phyloP scores from a whole-genome alignment of 2,113 vertebrate genomes.

The Cochlearius cochlearius region DNA sequence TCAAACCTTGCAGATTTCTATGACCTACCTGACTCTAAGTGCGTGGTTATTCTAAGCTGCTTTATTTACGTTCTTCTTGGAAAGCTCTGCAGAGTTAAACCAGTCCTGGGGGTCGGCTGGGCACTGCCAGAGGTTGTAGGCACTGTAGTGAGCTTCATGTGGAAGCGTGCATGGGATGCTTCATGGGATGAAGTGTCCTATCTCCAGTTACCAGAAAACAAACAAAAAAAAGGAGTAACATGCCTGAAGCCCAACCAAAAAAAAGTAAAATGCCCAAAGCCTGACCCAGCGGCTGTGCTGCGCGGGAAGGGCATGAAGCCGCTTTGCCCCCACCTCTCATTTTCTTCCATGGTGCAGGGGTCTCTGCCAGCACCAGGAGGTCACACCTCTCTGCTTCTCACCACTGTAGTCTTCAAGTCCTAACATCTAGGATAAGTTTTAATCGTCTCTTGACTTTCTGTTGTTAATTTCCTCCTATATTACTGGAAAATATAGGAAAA shows the following conservation, averaged over 20 bases:
- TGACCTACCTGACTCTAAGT: neutral
- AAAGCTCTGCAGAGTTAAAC: neutral
- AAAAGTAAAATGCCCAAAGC: neutral
- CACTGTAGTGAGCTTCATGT: fast-evolving
- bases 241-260: neutral
- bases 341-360: neutral
- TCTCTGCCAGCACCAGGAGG: neutral
- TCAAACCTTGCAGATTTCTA: neutral
- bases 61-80: neutral
- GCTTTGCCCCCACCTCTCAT: neutral
- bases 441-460: neutral
- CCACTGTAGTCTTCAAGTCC: neutral
- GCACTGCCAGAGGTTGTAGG: neutral
- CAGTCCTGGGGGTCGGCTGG: neutral
- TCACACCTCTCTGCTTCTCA: neutral
- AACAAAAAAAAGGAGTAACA: neutral
- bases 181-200: too few relatives aligned
- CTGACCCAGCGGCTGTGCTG: fast-evolving
- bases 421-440: neutral
- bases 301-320: neutral
- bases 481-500: neutral
- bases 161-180: neutral
- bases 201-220: neutral
- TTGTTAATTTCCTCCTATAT: neutral
- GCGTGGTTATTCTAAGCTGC: neutral